These are phyloP conservation scores for Serripes groenlandicus DNA, from an alignment of 2,888 invertebrate species.

Conservation along the genomic window DNA sequence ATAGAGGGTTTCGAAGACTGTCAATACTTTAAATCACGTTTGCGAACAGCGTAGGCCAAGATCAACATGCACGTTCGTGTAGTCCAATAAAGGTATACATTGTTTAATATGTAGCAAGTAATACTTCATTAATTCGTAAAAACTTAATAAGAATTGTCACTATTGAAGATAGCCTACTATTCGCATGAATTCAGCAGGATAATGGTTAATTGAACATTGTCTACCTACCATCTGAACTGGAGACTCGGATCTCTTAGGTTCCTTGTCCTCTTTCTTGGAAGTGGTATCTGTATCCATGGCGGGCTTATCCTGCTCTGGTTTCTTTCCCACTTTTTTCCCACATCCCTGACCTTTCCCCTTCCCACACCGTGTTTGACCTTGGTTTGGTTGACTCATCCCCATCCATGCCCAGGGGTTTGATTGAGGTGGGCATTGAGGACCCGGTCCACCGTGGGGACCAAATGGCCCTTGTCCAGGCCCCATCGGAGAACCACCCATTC, in stretches of 20 bases:
- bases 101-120: too few species aligned
- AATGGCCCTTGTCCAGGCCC: slow-evolving; percentile 14
- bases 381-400: neutral
- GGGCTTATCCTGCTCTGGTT: slow-evolving; percentile 1
- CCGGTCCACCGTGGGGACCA: neutral
- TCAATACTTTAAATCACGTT: too few species aligned
- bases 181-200: too few species aligned
- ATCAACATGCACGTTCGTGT: too few species aligned
- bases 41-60: too few species aligned
- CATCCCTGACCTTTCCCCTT: slow-evolving; percentile 23
- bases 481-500: slow-evolving; percentile 47
- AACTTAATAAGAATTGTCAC: too few species aligned
- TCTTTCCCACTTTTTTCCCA: slow-evolving; percentile 1
- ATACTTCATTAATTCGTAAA: too few species aligned
- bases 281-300: slow-evolving; percentile 4
- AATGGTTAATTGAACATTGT: too few species aligned
- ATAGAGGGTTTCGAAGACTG: too few species aligned
- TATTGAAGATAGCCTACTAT: too few species aligned
- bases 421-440: slow-evolving; percentile 6
- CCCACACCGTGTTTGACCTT: slow-evolving; percentile 21
- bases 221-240: slow-evolving; percentile 40
- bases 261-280: neutral
- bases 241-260: slow-evolving; percentile 18
- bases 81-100: too few species aligned
- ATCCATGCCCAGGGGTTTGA: slow-evolving; percentile 18